phyloP scores from a whole-genome alignment of 2,888 invertebrate genomes.

The Leptura quadrifasciata region DNA sequence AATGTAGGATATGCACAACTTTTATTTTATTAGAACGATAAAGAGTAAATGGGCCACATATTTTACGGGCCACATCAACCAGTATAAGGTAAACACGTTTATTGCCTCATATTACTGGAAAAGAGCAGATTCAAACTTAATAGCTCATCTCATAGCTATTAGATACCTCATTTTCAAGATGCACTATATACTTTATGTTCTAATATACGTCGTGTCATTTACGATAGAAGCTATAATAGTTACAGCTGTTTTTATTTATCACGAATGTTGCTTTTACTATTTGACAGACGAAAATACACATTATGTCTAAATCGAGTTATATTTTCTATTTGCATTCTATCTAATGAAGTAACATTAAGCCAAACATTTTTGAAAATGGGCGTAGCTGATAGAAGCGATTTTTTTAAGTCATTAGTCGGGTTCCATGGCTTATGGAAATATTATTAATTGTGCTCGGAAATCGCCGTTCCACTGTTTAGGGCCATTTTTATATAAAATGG shows the following conservation, averaged over 20 bases:
- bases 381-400: no score
- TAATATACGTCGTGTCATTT: conserved; percentile 38
- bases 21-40: conserved; percentile 44
- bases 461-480: no score
- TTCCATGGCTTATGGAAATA: no score
- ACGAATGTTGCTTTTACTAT: not conserved
- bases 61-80: conserved; percentile 44
- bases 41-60: conserved; percentile 46
- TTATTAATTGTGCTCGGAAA: no score
- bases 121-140: conserved; percentile 62
- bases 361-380: no score
- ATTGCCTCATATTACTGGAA: conserved; percentile 56
- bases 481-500: no score
- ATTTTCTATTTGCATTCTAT: no score
- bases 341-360: no score
- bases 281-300: not conserved
- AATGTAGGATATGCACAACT: conserved; percentile 1
- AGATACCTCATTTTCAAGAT: conserved; percentile 53
- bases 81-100: conserved; percentile 57
- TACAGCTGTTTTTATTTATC: conserved; percentile 18
- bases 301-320: not conserved
- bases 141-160: conserved; percentile 62
- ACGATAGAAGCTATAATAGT: conserved; percentile 11
- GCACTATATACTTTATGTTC: conserved; percentile 40
- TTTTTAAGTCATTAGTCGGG: no score